A percentile compares a stretch with the other conserved stretches of the same genome.
These are phyloP conservation scores for Panagrolaimus sp. DNA, from an alignment of 1,140 invertebrate species.

Conservation along the genomic window DNA sequence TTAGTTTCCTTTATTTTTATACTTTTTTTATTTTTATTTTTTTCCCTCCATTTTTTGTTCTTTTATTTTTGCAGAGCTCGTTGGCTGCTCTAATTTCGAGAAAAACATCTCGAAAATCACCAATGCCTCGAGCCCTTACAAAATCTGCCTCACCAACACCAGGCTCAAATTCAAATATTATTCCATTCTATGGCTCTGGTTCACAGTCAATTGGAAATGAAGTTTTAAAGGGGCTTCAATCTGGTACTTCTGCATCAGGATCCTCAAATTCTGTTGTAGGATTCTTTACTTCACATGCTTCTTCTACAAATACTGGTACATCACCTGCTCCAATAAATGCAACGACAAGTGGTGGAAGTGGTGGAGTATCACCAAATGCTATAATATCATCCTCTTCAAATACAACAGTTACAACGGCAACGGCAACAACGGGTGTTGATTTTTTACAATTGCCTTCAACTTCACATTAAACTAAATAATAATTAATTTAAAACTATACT, in stretches of 20 bases:
- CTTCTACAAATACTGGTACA: no score
- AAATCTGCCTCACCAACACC: constrained; percentile 16
- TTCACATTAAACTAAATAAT: constrained; percentile 11
- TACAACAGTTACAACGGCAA: neutral
- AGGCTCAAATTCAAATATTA: neutral
- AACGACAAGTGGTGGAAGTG: neutral
- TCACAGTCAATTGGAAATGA: neutral
- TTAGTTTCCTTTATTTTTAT: constrained; percentile 15
- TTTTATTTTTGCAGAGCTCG: constrained; percentile 47
- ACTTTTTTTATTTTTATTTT: constrained; percentile 1
- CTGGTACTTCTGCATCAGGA: neutral
- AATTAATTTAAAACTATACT: neutral
- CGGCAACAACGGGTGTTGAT: constrained; percentile 3
- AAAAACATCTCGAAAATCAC: constrained; percentile 46
- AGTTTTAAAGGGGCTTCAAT: no score
- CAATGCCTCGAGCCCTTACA: constrained; percentile 12
- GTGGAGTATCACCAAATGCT: neutral
- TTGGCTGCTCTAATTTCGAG: constrained; percentile 50
- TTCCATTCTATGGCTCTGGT: no score
- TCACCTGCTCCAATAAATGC: no score
- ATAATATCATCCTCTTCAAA: neutral
- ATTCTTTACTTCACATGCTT: constrained; percentile 4
- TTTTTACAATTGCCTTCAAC: constrained; percentile 14
- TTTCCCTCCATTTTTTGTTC: constrained; percentile 9
- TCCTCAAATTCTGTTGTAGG: neutral